Percentiles rank a stretch among this genome's conserved stretches.
Conservation (phyloP, 2,113 vertebrate genomes). For the Salvelinus namaycush region DNA sequence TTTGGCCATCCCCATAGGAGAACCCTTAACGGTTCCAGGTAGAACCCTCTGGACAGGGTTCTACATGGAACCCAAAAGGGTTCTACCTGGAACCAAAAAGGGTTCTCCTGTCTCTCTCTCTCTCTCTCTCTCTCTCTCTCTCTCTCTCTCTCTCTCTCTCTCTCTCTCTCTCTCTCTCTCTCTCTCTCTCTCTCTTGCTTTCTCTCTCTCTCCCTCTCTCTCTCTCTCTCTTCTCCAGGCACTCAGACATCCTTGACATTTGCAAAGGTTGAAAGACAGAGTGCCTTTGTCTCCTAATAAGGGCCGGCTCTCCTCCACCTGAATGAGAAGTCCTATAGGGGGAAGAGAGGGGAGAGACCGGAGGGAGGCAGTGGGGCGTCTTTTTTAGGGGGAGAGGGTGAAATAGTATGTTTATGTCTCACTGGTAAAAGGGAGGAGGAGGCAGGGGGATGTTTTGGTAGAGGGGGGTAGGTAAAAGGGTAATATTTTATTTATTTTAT, state of each 20-base stretch:
- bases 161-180: constrained; percentile 12
- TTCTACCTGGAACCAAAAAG: too few species aligned
- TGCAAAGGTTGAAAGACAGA: constrained; percentile 83
- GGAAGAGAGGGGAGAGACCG: constrained; percentile 19
- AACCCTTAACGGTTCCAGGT: too few species aligned
- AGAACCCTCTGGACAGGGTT: too few species aligned
- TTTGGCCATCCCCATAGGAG: too few species aligned
- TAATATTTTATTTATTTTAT: neutral
- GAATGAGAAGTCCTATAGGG: constrained; percentile 68
- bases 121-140: constrained; percentile 24
- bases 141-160: constrained; percentile 22
- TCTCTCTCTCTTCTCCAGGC: constrained; percentile 39
- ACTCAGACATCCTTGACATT: constrained; percentile 80
- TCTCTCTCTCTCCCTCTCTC: constrained; percentile 32
- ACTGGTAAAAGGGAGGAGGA: neutral
- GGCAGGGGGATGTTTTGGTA: neutral
- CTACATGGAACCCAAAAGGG: too few species aligned
- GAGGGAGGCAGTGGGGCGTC: neutral
- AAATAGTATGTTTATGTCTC: too few species aligned
- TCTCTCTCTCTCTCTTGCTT: neutral
- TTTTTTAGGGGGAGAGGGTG: neutral
- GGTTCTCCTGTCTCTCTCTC: too few species aligned
- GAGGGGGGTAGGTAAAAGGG: neutral
- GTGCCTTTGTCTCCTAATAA: constrained; percentile 79
- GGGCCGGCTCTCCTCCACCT: constrained; percentile 64